These are phyloP conservation scores for Cataglyphis albicans DNA, from an alignment of 2,888 invertebrate species.

Conservation along the genomic window DNA sequence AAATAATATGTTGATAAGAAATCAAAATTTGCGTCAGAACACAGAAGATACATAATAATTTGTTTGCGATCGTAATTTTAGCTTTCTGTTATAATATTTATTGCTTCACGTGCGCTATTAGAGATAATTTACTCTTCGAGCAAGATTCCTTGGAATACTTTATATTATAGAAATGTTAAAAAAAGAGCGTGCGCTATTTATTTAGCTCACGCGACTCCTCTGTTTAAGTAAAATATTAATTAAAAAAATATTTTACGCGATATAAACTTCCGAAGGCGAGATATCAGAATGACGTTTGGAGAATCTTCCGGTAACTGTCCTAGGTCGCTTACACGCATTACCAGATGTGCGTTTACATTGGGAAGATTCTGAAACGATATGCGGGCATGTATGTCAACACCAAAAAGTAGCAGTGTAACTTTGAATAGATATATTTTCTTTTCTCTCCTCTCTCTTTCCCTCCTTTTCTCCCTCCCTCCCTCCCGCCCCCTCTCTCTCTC, in stretches of 20 bases:
- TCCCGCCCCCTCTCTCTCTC: neutral
- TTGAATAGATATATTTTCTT: constrained; percentile 59
- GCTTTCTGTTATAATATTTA: neutral
- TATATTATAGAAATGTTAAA: neutral
- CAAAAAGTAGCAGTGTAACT: constrained; percentile 60
- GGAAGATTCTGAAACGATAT: constrained; percentile 1
- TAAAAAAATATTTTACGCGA: neutral
- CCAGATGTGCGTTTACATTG: neutral
- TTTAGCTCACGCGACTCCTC: neutral
- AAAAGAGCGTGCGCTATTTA: neutral
- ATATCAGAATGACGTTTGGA: neutral
- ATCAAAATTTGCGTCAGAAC: constrained; percentile 21
- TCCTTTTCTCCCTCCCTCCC: constrained; percentile 3
- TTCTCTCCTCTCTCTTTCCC: neutral
- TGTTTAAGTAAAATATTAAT: neutral
- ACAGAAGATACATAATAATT: constrained; percentile 13
- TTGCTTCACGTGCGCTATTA: neutral
- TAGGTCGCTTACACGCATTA: neutral
- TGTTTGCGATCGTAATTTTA: constrained; percentile 8
- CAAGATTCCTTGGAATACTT: constrained; percentile 14
- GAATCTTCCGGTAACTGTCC: neutral
- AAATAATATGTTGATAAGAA: constrained; percentile 46
- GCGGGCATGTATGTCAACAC: constrained; percentile 21
- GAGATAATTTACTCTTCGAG: constrained; percentile 11
- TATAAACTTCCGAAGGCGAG: neutral